Evolutionary conservation across 2,797 vertebrate species (phyloP), one percentile per base, ranked within the genome.

Genomic region (Sebastiscus tertius): DNA sequence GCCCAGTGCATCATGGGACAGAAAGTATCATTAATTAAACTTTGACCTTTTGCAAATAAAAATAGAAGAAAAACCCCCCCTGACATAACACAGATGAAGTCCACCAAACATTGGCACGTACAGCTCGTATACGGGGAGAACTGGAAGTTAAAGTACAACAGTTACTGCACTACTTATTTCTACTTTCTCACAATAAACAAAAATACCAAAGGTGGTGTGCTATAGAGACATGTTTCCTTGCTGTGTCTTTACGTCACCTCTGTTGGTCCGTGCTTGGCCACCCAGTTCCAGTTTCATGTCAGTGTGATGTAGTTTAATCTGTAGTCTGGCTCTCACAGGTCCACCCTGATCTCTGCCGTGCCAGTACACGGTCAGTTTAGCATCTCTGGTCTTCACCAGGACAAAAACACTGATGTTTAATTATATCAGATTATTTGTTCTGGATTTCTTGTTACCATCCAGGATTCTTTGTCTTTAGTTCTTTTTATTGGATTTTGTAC

Each of bases 21-120:
- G 49, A 76, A 88, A 87, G 85, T 86, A 83, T 82, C 12, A 34
- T 88, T 88, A 80, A 78, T 86, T 91, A 79, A 92, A 91, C 86
- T 88, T 85, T 88, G 76, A 88, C 80, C 81, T 71, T 27, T 79
- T 52, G 67, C 59, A 80, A 84, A 83, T 81, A 78, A 64, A 88
- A 81, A 82, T 34, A 67, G 68, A 39, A 64, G 20, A 29, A 68
- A 46, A 74, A 56, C 66, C 74, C 67, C 6, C 2, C 36, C 73
- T 77, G 59, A 83, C 75, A 72, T 76, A 66, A 77, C 67, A 69
- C 33, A 70, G 65, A 79, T 65, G 83, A 85, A 66, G 84, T 73
- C 61, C 65, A 64, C 10, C 42, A 64, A 78, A 80, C 71, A 72
- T 79, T 6, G 26, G 24, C 52, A 14, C 49, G 31, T 72, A 63